Conservation (phyloP, 1,140 invertebrate species). For the Marisa cornuarietis region DNA sequence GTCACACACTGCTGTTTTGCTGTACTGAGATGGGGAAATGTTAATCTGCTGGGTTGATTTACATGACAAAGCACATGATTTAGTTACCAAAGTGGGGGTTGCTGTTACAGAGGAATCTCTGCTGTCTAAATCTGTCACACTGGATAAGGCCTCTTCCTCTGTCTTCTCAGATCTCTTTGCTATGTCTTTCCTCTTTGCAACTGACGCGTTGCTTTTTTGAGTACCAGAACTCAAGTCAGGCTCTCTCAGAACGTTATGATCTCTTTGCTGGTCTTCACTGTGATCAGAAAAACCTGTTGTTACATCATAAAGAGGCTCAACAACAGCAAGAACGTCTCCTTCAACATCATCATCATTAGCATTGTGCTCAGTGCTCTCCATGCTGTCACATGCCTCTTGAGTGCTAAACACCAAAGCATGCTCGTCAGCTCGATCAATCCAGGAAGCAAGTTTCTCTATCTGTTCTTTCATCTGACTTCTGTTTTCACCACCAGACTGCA, state of each 20-base stretch:
- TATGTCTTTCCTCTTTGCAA: too few relatives aligned
- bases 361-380: conserved; percentile 17
- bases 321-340: background rate
- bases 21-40: background rate
- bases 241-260: background rate
- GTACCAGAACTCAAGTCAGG: background rate
- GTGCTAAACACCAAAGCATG: conserved; percentile 53
- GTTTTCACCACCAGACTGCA: background rate
- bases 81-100: too few relatives aligned
- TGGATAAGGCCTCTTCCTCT: too few relatives aligned
- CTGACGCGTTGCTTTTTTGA: background rate
- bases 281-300: background rate
- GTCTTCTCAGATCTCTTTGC: too few relatives aligned
- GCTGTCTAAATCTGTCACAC: too few relatives aligned
- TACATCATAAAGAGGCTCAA: background rate
- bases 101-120: too few relatives aligned
- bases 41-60: background rate
- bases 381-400: conserved; percentile 42
- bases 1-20: too few relatives aligned
- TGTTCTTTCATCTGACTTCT: conserved; percentile 22
- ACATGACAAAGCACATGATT: too few relatives aligned
- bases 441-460: conserved; percentile 34
- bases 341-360: background rate
- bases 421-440: conserved; percentile 50
- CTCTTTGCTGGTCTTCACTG: background rate